Base-by-base conservation (phyloP, 2,113 vertebrate genomes). In the Siphamia tubifer region DNA sequence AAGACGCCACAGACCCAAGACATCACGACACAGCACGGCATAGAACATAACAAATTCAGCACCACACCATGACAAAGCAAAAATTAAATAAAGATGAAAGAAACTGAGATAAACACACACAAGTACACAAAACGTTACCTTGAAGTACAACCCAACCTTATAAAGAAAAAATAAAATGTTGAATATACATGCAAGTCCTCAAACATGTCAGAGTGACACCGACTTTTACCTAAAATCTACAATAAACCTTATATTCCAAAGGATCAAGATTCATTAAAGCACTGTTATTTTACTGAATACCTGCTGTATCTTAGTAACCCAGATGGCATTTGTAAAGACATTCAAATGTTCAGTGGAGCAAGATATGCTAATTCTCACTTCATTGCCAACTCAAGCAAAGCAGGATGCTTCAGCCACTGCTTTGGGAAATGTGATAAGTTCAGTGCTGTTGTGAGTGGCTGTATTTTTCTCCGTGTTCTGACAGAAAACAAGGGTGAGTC, bases 241-340 rank as follows among this genome's bases (percentile, higher is more conserved):
- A 30, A 11, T 32, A 47, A 55, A 57, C 25, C 32, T 9, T 8
- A 10, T 13, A 30, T 36, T 9, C 31, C 20, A 8, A 13, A 52
- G 15, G 21, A 51, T 7, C 49, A 12, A n/a, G 4, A 4, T 5
- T 17, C 48, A 31, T 21, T 49, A n/a, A 39, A 24, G 30, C 25
- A 17, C 28, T 21, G 40, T 44, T 35, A 42, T 15, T 16, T 36
- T 12, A 30, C 13, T 27, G 15, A 80, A 69, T 42, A 75, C 54
- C 71, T 83, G 55, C 52, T 62, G 72, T 74, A 71, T 80, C 70
- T 79, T 69, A 47, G 61, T 49, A 69, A 79, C 72, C 38, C 42
- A 64, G 58, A 67, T 54, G 52, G 35, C 16, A 53, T 56, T 77
- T 67, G 32, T 54, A 54, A 75, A 76, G 54, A 60, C 56, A 77